Percentiles rank a stretch among this genome's conserved stretches.
Evolutionary conservation across 2,113 vertebrate genomes (phyloP).

Genomic region (Irena cyanogastra): DNA sequence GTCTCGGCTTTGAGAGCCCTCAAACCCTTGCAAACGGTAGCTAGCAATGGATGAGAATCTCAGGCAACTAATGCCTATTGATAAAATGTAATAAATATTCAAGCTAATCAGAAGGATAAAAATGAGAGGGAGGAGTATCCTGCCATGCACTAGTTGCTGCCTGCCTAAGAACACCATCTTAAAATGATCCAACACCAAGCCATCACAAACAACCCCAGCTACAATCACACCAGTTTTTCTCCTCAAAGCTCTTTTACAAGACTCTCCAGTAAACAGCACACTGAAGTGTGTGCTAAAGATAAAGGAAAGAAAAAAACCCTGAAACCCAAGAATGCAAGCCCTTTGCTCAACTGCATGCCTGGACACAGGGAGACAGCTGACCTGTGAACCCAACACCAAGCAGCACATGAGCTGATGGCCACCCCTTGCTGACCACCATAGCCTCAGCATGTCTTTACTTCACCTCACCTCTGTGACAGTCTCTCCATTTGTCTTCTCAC

Average conservation of each 20-base stretch:
- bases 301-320: background rate
- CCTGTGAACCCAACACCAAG: background rate
- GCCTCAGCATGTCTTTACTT: background rate
- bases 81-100: background rate
- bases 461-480: background rate
- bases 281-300: background rate
- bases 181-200: background rate
- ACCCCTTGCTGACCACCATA: background rate
- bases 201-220: background rate
- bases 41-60: background rate
- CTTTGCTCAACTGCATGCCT: background rate
- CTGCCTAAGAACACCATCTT: background rate
- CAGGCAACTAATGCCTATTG: background rate
- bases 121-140: background rate
- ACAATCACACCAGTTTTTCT: background rate
- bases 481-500: background rate
- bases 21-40: background rate
- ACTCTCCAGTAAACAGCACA: background rate
- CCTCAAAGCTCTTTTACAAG: background rate
- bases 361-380: background rate
- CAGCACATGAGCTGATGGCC: background rate
- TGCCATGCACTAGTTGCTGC: background rate
- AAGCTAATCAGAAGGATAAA: background rate
- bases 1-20: background rate
- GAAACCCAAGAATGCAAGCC: background rate